Base-by-base conservation (phyloP, 2,797 vertebrate genomes). In the Sebastes diploproa region DNA sequence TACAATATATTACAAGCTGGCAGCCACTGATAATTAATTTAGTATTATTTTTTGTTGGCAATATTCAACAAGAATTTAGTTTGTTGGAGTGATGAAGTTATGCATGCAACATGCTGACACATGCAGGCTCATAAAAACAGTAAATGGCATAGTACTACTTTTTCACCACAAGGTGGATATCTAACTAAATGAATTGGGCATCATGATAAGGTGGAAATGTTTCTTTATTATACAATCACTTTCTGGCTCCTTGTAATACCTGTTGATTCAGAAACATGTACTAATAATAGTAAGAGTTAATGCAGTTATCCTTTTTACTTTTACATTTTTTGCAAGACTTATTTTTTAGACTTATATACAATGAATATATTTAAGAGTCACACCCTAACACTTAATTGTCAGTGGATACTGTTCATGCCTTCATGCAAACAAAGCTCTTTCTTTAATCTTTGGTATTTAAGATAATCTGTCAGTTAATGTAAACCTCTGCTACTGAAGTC, bases 81-180 rank as follows among this genome's bases (percentile, higher is more conserved):
- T 27, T 75, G 4, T 27, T 75, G 13, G 32, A 54, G 20, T 18
- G 46, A 66, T 34, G 20, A 61, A 36, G 7, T 69, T 8, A 7
- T 50, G 7, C 7, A 10, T 29, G 62, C 13, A 68, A 56, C 27
- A 68, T 36, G 29, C 7, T 72, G 67, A 23, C n/a, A 69, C 25
- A 2, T 11, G 7, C 3, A 29, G 11, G 60, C 7, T 65, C 2
- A 22, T 22, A 27, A 2, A 58, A 64, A 70, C 32, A 50, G 2
- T 52, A 11, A n/a, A 38, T n/a, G 16, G 1, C 78, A 89, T 34
- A 88, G 78, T 93, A 78, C 50, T 42, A 7, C 25, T 5, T 63
- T n/a, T 7, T 65, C 13, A 71, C 92, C 94, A 93, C 94, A 88
- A 89, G 94, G 86, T 87, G 93, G 91, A 90, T 91, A 88, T 85